phyloP scores from a whole-genome alignment of 1,140 invertebrate genomes.

The Eumeta japonica region DNA sequence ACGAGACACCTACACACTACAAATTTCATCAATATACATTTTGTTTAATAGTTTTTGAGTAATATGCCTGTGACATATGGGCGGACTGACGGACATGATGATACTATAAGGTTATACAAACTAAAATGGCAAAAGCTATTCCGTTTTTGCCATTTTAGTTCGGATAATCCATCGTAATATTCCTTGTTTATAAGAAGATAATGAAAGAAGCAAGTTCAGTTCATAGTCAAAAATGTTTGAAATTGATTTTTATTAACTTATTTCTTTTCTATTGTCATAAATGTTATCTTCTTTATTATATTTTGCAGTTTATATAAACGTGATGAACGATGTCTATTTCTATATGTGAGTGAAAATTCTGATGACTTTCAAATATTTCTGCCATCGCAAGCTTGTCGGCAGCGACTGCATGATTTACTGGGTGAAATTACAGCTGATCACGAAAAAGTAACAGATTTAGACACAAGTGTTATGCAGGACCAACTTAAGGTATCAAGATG shows the following conservation, averaged over 20 bases:
- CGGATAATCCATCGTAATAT: too few relatives aligned
- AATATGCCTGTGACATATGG: too few relatives aligned
- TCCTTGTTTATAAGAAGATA: too few relatives aligned
- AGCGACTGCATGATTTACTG: conserved; percentile 79
- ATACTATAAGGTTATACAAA: too few relatives aligned
- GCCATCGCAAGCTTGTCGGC: conserved; percentile 82
- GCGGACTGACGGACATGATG: too few relatives aligned
- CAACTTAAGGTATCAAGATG: conserved; percentile 68
- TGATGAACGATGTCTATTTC: conserved; percentile 91
- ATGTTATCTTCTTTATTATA: too few relatives aligned
- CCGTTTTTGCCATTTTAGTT: too few relatives aligned
- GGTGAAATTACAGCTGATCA: conserved; percentile 83
- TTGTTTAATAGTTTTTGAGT: too few relatives aligned
- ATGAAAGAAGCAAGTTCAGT: too few relatives aligned
- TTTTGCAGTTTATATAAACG: conserved; percentile 83
- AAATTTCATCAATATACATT: too few relatives aligned
- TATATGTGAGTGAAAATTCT: conserved; percentile 97
- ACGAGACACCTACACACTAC: too few relatives aligned
- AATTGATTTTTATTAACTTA: background rate
- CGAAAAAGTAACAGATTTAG: conserved; percentile 81
- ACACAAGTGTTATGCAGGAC: conserved; percentile 68
- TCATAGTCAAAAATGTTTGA: background rate
- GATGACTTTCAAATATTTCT: conserved; percentile 99
- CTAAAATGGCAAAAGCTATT: too few relatives aligned
- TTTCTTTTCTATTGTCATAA: background rate